phyloP scores from a whole-genome alignment of 2,797 vertebrate species.

The Corythornis leucogaster region DNA sequence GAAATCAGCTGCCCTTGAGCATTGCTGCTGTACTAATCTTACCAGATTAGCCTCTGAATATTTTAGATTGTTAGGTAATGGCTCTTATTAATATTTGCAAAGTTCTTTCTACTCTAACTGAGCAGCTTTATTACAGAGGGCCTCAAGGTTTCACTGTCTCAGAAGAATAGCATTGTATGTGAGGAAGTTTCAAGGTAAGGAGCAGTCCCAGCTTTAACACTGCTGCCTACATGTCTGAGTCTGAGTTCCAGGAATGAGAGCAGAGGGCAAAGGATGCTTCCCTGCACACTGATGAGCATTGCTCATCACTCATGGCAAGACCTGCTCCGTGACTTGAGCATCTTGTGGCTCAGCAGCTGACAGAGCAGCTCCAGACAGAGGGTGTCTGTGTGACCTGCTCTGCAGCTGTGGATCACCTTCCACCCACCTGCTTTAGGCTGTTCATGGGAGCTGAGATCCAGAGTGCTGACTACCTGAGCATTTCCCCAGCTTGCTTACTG shows the following conservation, averaged over 20 bases:
- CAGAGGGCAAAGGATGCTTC: neutral
- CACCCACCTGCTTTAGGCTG: neutral
- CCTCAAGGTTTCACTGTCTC: neutral
- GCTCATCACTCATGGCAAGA: neutral
- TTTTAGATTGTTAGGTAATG: slow-evolving; percentile 25
- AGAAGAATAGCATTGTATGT: neutral
- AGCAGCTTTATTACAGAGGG: neutral
- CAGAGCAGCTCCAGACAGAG: neutral
- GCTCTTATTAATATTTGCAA: slow-evolving; percentile 3
- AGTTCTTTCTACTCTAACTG: neutral
- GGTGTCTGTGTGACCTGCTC: neutral
- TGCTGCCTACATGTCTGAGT: neutral
- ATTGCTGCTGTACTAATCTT: neutral
- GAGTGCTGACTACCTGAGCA: neutral
- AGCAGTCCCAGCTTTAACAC: neutral
- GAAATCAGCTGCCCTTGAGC: slow-evolving; percentile 9
- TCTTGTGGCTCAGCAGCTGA: neutral
- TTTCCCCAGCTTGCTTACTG: neutral
- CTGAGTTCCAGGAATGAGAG: neutral
- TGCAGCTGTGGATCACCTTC: neutral
- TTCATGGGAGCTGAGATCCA: neutral
- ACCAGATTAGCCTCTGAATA: slow-evolving; percentile 5
- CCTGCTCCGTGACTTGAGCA: neutral
- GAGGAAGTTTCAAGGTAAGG: neutral
- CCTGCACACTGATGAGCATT: neutral